A percentile compares a stretch with the other conserved stretches of the same genome.
Conservation (phyloP, 2,113 vertebrate genomes). For the Naja naja region DNA sequence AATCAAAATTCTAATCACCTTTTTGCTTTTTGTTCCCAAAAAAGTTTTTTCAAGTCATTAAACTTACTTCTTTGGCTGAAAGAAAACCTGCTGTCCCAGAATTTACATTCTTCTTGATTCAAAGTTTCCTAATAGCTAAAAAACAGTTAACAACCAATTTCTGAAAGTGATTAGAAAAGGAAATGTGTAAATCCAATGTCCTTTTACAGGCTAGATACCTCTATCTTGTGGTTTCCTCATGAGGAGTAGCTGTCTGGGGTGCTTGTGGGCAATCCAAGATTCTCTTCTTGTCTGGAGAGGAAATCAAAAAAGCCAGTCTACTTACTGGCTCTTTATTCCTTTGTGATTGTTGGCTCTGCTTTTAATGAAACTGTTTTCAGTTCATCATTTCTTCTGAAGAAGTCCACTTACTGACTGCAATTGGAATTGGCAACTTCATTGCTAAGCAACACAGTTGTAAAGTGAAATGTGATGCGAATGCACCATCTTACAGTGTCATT, state of each 20-base stretch:
- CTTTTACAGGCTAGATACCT: not conserved
- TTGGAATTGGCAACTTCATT: not conserved
- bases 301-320: not conserved
- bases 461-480: not conserved
- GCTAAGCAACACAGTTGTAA: not conserved
- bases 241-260: not conserved
- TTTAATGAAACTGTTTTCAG: not conserved
- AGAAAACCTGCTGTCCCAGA: not conserved
- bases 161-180: not conserved
- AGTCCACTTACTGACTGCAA: not conserved
- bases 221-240: not conserved
- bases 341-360: not conserved
- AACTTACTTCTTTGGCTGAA: not conserved
- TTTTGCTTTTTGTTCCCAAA: not conserved
- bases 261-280: not conserved
- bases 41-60: not conserved
- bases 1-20: not conserved
- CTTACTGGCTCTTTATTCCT: not conserved
- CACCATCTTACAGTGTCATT: not conserved
- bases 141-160: not conserved
- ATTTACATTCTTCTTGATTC: not conserved
- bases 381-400: not conserved
- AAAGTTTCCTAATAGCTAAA: not conserved
- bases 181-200: not conserved
- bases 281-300: not conserved